Conservation (phyloP, 2,797 vertebrate genomes). For the Danio jaintianensis region DNA sequence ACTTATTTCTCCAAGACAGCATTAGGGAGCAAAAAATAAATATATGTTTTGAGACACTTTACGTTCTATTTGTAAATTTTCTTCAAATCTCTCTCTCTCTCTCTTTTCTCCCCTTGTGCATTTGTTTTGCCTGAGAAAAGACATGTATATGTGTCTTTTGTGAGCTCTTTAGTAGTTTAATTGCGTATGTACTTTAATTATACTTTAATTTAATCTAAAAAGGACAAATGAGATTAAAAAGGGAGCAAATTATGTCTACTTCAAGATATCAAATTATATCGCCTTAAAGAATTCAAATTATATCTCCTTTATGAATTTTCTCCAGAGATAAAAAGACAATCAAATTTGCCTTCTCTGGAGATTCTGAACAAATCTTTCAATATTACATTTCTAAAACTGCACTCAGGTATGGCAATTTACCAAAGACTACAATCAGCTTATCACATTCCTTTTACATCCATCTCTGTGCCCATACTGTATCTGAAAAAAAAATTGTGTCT, state of each 20-base stretch:
- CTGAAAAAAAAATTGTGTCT: background rate
- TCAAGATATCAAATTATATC: too few relatives aligned
- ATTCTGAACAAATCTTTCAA: background rate
- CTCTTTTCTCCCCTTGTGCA: too few relatives aligned
- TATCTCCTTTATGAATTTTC: background rate
- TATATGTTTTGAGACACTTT: background rate
- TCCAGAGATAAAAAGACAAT: background rate
- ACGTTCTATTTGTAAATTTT: too few relatives aligned
- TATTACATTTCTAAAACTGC: background rate
- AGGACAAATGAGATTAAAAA: background rate
- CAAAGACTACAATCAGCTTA: background rate
- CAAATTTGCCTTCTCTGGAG: background rate
- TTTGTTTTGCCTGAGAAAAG: background rate
- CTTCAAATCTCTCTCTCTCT: too few relatives aligned
- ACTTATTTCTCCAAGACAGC: background rate
- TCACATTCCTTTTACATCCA: background rate
- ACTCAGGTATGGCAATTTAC: background rate
- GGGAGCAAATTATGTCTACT: too few relatives aligned
- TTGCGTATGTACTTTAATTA: slow-evolving; percentile 4
- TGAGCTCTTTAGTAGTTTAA: background rate
- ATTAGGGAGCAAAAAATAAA: background rate
- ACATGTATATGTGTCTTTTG: background rate
- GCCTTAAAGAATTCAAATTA: background rate
- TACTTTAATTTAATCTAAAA: background rate
- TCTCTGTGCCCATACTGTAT: background rate